Base-by-base conservation (phyloP, 1,140 invertebrate species). In the Mesaphorura yosii region DNA sequence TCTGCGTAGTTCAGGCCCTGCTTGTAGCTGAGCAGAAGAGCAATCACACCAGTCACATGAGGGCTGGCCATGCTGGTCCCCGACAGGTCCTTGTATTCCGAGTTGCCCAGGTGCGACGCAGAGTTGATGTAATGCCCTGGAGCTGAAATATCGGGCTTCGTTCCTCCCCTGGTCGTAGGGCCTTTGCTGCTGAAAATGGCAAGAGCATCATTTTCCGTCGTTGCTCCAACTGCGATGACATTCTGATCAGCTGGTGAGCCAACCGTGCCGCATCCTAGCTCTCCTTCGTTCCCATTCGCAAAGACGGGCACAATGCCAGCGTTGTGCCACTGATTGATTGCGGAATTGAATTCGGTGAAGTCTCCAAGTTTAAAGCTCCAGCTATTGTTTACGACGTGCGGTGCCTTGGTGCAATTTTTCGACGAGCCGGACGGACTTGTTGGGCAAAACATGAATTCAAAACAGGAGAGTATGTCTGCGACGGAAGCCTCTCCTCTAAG, bases 1-100 rank as follows among this genome's bases (percentile, higher is more conserved):
- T 53, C 17, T 17, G 15, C 23, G 22, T 27, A 41, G 4, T 7
- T 19, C 1, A 45, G 1, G 6, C 20, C 28, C 1, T 15, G 19
- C 2, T 48, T 40, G 5, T 26, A 19, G 22, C 25, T 10, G 0
- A 48, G 12, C 6, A 53, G 22, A 7, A 55, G 28, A 26, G 38
- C 53, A 6, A 49, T 28, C 1, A 48, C 53, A 1, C 53, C 53
- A 19, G 37, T 22, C 1, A 49, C 47, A 34, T 49, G 37, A 31
- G 53, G 53, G 14, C 23, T 29, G n/a, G 53, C 46, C 53, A 55
- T 55, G 10, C 23, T 29, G 2, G 53, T 55, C 39, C 56, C 56
- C 23, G 46, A 49, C 1, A 54, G 45, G 20, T 47, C 44, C 2
- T 41, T 41, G 40, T 53, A 53, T n/a, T n/a, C 19, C 4, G 1